These are phyloP conservation scores for Ceuthmochares aereus DNA, from an alignment of 2,113 vertebrate species.

Conservation along the genomic window DNA sequence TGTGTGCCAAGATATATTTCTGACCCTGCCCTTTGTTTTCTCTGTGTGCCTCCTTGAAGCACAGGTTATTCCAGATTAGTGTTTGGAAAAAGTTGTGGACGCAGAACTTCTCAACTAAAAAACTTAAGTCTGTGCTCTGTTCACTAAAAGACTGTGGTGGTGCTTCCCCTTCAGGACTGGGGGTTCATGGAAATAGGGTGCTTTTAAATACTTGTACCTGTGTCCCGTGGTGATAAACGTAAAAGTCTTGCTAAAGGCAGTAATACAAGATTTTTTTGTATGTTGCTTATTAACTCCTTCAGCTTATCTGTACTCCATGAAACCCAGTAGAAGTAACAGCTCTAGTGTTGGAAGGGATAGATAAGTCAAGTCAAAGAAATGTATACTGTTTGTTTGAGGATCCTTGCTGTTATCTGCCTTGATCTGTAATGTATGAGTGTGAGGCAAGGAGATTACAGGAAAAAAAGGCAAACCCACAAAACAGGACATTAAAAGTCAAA, in stretches of 20 bases:
- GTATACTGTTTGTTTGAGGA: not conserved
- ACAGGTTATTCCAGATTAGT: not conserved
- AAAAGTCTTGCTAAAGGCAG: not conserved
- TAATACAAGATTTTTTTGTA: not conserved
- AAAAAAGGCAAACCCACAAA: not conserved
- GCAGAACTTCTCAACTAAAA: not conserved
- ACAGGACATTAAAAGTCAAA: not conserved
- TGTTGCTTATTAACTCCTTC: not conserved
- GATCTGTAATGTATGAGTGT: not conserved
- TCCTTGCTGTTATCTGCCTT: not conserved
- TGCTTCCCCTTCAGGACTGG: not conserved
- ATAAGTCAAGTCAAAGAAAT: not conserved
- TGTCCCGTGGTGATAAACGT: not conserved
- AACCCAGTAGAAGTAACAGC: not conserved
- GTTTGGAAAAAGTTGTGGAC: not conserved
- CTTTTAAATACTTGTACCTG: not conserved
- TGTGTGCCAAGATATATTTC: not conserved
- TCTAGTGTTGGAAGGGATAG: not conserved
- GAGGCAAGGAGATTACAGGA: not conserved
- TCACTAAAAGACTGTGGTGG: not conserved
- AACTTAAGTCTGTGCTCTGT: not conserved
- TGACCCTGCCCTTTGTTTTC: not conserved
- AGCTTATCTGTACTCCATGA: not conserved
- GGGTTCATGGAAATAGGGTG: not conserved
- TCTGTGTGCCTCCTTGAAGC: not conserved